Conservation (phyloP, 2,797 vertebrate genomes). For the Rhinoraja longicauda region DNA sequence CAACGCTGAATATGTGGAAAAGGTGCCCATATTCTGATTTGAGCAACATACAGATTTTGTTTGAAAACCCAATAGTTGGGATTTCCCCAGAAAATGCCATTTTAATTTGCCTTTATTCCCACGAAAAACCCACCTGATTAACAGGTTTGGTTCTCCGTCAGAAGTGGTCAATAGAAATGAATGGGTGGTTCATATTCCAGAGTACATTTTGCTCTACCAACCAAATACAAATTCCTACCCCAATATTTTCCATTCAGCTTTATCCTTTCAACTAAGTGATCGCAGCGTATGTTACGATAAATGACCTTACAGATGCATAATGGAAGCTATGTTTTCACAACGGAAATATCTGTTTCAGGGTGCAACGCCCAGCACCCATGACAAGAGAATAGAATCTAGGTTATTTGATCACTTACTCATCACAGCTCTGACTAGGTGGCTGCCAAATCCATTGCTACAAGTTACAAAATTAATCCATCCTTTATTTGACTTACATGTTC, state of each 20-base stretch:
- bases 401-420: constrained; percentile 15
- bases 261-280: not conserved
- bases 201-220: no score
- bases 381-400: not conserved
- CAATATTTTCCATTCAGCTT: no score
- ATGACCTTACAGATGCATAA: not conserved
- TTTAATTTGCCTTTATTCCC: no score
- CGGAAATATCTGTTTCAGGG: constrained; percentile 10
- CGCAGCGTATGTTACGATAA: not conserved
- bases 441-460: not conserved
- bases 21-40: no score
- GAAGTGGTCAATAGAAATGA: no score
- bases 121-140: no score
- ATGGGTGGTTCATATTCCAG: no score
- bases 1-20: not conserved
- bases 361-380: constrained; percentile 8
- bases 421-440: not conserved
- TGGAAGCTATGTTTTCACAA: not conserved
- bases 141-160: no score
- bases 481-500: not conserved
- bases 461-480: not conserved
- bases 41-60: no score
- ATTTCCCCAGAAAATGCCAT: no score
- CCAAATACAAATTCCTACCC: no score
- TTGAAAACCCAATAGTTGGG: no score